Evolutionary conservation across 2,113 vertebrate genomes (phyloP).

Genomic region (Peromyscus leucopus): DNA sequence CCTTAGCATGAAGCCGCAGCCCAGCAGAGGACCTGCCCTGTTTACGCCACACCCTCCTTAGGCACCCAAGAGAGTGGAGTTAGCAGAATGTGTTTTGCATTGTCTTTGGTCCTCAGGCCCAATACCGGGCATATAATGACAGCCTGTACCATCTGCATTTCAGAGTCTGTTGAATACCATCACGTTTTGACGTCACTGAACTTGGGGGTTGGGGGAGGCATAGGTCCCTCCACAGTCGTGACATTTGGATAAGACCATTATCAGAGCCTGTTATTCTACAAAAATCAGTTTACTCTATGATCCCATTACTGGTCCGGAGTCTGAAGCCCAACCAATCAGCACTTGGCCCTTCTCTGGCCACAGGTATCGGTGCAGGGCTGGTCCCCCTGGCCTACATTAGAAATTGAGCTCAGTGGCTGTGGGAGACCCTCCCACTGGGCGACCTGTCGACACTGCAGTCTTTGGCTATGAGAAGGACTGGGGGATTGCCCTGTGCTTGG

Average conservation of each 20-base stretch:
- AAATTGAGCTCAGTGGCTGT: not conserved
- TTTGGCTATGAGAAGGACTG: not conserved
- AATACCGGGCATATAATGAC: not conserved
- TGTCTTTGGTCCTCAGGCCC: not conserved
- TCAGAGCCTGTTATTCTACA: not conserved
- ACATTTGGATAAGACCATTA: not conserved
- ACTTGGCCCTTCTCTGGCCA: not conserved
- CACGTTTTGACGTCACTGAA: not conserved
- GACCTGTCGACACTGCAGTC: not conserved
- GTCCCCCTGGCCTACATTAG: not conserved
- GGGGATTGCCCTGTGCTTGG: not conserved
- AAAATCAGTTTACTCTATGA: not conserved
- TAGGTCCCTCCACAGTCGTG: accelerated
- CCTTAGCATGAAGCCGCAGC: not conserved
- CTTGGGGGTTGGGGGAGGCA: not conserved
- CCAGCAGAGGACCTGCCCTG: not conserved
- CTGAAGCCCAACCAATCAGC: not conserved
- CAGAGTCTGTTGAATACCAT: not conserved
- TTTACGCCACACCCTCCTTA: not conserved
- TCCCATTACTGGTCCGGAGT: not conserved
- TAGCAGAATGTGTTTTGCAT: not conserved
- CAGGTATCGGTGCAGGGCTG: not conserved
- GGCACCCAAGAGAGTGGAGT: not conserved
- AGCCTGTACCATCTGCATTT: not conserved
- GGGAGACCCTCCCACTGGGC: not conserved